Conservation (phyloP, 2,888 invertebrate genomes). For the Pteria penguin region DNA sequence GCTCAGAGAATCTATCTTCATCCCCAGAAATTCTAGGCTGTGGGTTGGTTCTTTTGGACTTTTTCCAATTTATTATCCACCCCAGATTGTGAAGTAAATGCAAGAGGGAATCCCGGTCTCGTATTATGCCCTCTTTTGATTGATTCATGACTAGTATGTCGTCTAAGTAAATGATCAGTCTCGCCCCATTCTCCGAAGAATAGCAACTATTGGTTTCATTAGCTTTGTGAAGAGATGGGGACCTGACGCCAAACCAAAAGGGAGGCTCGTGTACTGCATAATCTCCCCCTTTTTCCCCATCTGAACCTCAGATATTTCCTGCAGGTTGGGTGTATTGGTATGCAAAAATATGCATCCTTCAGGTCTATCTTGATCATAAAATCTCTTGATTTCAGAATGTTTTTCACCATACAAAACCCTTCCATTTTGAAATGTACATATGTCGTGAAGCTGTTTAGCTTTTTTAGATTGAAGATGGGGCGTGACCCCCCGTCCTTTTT, state of each 20-base stretch:
- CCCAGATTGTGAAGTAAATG: background rate
- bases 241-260: constrained; percentile 26
- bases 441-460: constrained; percentile 7
- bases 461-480: constrained; percentile 15
- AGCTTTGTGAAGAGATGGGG: constrained; percentile 25
- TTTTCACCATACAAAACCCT: constrained; percentile 8
- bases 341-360: constrained; percentile 21
- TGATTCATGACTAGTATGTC: constrained; percentile 29
- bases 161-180: constrained; percentile 34
- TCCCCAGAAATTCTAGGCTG: background rate
- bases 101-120: background rate
- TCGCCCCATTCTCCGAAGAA: constrained; percentile 23
- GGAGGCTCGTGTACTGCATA: constrained; percentile 19
- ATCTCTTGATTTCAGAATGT: constrained; percentile 4
- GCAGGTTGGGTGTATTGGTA: constrained; percentile 16
- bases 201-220: constrained; percentile 32
- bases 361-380: constrained; percentile 31
- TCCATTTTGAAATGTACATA: constrained; percentile 29
- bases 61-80: background rate
- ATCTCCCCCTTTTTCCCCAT: background rate
- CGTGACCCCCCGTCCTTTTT: constrained; percentile 16
- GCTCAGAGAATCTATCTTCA: background rate
- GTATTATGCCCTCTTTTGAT: background rate
- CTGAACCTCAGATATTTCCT: constrained; percentile 19
- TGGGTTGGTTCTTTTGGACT: background rate